Percentiles rank a stretch among this genome's conserved stretches.
Conservation (phyloP, 2,113 vertebrate species). For the Lagenorhynchus albirostris region DNA sequence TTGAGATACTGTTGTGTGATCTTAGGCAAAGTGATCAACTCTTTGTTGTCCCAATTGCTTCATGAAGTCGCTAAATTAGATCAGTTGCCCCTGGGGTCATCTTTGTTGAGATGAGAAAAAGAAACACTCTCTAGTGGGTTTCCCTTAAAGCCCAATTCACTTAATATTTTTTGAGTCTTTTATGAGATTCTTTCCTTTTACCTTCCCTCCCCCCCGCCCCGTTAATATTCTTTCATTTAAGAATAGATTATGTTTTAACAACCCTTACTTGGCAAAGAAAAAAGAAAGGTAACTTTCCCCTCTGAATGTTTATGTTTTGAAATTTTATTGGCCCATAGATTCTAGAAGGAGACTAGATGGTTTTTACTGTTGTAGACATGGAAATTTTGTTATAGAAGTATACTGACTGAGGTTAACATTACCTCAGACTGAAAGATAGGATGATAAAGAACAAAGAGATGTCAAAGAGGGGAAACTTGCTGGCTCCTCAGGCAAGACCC, state of each 20-base stretch:
- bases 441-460: not conserved
- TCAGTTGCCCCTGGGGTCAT: not conserved
- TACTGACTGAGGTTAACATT: not conserved
- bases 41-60: not conserved
- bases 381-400: not conserved
- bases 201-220: not conserved
- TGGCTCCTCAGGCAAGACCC: not conserved
- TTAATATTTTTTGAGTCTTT: not conserved
- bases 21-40: not conserved
- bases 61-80: not conserved
- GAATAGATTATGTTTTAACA: not conserved
- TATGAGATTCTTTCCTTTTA: not conserved
- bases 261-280: constrained; percentile 14
- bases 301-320: not conserved
- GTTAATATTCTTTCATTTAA: not conserved
- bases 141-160: constrained; percentile 8
- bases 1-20: not conserved
- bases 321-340: not conserved
- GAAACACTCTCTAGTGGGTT: not conserved
- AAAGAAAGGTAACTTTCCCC: not conserved
- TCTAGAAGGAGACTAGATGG: not conserved
- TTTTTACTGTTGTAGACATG: not conserved
- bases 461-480: not conserved
- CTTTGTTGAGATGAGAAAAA: constrained; percentile 1
- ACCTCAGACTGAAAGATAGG: not conserved